Base-by-base conservation (phyloP, 1,140 invertebrate genomes). In the Globodera ellingtonae region DNA sequence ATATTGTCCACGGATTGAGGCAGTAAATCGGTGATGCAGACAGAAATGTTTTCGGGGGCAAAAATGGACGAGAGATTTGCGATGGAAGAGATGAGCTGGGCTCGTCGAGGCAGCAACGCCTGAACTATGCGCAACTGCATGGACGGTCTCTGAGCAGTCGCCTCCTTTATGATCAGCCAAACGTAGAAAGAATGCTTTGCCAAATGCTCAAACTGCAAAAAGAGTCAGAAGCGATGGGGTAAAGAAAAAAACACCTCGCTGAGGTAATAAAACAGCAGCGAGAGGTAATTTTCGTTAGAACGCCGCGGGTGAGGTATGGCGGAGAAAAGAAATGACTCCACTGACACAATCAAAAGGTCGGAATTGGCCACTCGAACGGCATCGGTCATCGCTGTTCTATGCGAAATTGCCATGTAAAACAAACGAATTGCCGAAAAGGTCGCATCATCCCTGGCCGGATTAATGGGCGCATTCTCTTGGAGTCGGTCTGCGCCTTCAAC, bases 311-410 rank as follows among this genome's bases (percentile, higher is more conserved):
- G 56, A 13, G 80, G 81, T 47, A 81, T 52, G 46, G 81, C 79
- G 18, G 79, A 82, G 75, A 82, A 79, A 18, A 82, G 52, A 21
- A 82, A 21, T 0, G 81, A 75, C 47, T 82, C 81, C 79, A 82
- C 6, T 13, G 81, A 78, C 46, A 75, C 82, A 62, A 82, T 52
- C 56, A 82, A 21, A 59, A 82, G 24, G 59, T 76, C 59, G 15
- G 84, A 82, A 59, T 83, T 72, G 4, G 65, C 75, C 46, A 65
- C 52, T n/a, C 81, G 77, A 83, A 82, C 84, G 50, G 82, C 81
- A 59, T 83, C 82, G 46, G 72, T 15, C 50, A 82, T 46, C 24
- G 81, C 52, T 10, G 81, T 59, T 2, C 74, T 56, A 72, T 80
- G 74, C 21, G 81, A 56, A 47, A 82, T 72, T 13, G 81, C 81